Conservation (phyloP, 2,797 vertebrate genomes). For the Thunnus albacares region DNA sequence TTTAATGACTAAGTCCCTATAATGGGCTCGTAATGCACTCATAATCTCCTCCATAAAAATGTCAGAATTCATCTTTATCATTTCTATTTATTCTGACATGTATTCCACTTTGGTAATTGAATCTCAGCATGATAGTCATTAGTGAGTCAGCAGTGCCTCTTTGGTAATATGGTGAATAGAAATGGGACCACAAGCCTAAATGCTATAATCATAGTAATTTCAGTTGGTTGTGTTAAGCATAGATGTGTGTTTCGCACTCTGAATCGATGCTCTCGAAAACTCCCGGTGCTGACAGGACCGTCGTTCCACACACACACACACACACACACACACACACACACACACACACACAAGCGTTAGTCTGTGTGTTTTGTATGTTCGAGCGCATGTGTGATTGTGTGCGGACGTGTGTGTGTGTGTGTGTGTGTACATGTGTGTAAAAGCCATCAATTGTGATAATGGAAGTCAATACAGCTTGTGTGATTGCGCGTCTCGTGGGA, state of each 20-base stretch:
- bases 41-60: slow-evolving; percentile 18
- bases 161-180: slow-evolving; percentile 28
- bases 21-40: slow-evolving; percentile 24
- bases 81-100: slow-evolving; percentile 28
- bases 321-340: too few relatives aligned
- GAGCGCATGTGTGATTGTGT: slow-evolving; percentile 2
- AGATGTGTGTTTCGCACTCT: slow-evolving; percentile 5
- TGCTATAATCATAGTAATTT: slow-evolving; percentile 14
- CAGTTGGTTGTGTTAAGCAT: not conserved
- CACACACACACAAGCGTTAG: not conserved
- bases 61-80: slow-evolving; percentile 11
- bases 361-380: slow-evolving; percentile 16
- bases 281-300: not conserved
- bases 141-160: slow-evolving; percentile 30
- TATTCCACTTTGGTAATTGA: slow-evolving; percentile 40
- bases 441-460: slow-evolving; percentile 66
- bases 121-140: slow-evolving; percentile 41
- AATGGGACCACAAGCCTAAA: not conserved
- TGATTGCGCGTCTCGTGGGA: slow-evolving; percentile 55
- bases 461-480: slow-evolving; percentile 63
- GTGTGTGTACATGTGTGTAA: slow-evolving; percentile 18
- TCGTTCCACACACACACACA: not conserved
- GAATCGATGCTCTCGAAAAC: not conserved
- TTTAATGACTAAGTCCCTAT: slow-evolving; percentile 18
- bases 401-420: not conserved